Conservation (phyloP, 2,888 invertebrate species). For the Melanargia galathea region DNA sequence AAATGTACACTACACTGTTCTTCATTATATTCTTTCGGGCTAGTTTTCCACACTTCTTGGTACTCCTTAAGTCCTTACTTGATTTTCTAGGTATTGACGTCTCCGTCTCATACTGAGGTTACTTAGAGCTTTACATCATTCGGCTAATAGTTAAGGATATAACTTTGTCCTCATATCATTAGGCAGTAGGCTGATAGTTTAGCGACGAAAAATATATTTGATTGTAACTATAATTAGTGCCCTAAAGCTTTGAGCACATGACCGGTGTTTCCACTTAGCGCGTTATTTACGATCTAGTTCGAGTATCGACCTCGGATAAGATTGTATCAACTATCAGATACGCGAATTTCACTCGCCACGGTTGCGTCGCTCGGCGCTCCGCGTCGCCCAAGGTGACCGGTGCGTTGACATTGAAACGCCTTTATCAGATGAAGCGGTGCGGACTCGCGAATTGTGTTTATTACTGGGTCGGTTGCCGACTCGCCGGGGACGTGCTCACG, state of each 20-base stretch:
- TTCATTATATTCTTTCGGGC: background rate
- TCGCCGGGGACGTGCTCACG: constrained; percentile 33
- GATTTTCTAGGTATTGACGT: background rate
- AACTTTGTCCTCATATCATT: background rate
- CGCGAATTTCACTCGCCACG: constrained; percentile 61
- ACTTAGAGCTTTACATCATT: no score
- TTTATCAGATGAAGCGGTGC: constrained; percentile 60
- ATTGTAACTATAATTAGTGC: background rate
- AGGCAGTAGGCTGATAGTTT: background rate
- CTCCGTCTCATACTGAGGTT: no score
- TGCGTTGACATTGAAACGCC: constrained; percentile 78
- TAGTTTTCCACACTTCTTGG: background rate
- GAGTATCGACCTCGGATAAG: constrained; percentile 40
- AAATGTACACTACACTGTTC: background rate
- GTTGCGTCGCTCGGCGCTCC: constrained; percentile 55
- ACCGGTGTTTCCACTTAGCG: constrained; percentile 25
- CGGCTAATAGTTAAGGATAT: no score
- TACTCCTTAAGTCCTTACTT: background rate
- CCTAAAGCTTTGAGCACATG: constrained; percentile 7
- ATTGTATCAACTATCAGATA: constrained; percentile 61
- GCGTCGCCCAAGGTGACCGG: constrained; percentile 73
- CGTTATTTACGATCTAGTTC: constrained; percentile 33
- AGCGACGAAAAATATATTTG: background rate
- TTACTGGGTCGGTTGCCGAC: constrained; percentile 51
- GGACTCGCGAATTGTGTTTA: constrained; percentile 57